Evolutionary conservation across 2,888 invertebrate species (phyloP).

Genomic region (Phlogophora meticulosa): DNA sequence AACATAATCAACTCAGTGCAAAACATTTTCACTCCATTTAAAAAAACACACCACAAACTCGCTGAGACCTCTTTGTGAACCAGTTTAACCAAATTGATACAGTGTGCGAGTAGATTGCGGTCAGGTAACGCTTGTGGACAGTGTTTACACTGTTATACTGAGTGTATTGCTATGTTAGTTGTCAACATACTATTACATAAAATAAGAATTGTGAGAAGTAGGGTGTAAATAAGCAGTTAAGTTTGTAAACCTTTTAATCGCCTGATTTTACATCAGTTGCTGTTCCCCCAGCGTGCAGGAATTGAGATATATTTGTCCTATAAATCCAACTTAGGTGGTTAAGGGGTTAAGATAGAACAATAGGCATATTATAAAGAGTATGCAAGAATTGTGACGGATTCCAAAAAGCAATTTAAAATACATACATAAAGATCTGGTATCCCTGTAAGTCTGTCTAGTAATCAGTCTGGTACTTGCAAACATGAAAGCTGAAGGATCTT

Average conservation of each 20-base stretch:
- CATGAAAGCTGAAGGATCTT: neutral
- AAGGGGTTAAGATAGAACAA: no score
- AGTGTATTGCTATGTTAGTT: constrained; percentile 22
- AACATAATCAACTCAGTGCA: no score
- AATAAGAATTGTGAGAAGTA: neutral
- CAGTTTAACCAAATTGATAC: constrained; percentile 60
- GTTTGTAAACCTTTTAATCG: no score
- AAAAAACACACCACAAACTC: constrained; percentile 14
- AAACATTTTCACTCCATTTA: neutral
- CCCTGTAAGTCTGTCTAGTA: no score
- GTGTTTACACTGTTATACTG: constrained; percentile 26
- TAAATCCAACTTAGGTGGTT: no score
- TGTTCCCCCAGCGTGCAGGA: no score
- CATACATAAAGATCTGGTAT: no score
- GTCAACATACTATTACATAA: no score
- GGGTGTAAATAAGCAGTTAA: neutral
- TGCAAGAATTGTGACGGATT: neutral
- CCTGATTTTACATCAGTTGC: no score
- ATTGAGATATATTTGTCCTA: no score
- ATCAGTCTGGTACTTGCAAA: neutral
- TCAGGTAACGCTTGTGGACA: constrained; percentile 14
- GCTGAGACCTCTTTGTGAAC: constrained; percentile 43
- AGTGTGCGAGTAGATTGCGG: constrained; percentile 45
- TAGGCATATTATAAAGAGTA: no score
- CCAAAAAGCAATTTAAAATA: no score